Evolutionary conservation across 2,113 vertebrate species (phyloP).

Genomic region (Epinephelus cyanopodus): DNA sequence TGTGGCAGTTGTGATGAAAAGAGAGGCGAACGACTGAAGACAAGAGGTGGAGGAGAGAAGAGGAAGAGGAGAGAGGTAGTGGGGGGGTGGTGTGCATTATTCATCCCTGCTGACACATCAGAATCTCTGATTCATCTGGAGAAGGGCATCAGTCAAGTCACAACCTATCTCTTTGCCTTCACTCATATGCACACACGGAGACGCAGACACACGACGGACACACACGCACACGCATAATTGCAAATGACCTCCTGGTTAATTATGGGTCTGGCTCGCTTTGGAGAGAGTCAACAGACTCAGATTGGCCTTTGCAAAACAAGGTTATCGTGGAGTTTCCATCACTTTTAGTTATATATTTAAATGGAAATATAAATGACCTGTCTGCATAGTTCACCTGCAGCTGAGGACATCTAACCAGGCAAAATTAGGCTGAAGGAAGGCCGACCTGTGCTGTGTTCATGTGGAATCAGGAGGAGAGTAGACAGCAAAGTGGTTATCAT

Average conservation of each 20-base stretch:
- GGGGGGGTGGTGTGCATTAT: constrained; percentile 79
- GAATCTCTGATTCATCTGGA: constrained; percentile 82
- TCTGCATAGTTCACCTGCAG: background rate
- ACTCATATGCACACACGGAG: constrained; percentile 56
- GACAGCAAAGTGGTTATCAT: no score
- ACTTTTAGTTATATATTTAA: background rate
- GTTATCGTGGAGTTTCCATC: background rate
- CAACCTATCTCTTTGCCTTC: constrained; percentile 70
- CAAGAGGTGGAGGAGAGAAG: constrained; percentile 72
- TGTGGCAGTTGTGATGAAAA: constrained; percentile 79
- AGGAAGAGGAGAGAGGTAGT: constrained; percentile 54
- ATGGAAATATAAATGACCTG: background rate
- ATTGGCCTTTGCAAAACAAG: constrained; percentile 12
- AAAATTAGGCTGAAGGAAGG: background rate
- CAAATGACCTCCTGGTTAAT: constrained; percentile 48
- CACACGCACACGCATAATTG: constrained; percentile 16
- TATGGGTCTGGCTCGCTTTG: constrained; percentile 34
- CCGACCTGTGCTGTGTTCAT: no score
- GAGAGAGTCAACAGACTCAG: constrained; percentile 24
- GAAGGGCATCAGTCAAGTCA: constrained; percentile 83
- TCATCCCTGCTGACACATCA: constrained; percentile 84
- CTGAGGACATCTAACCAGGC: background rate
- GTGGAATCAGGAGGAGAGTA: no score
- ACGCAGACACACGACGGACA: constrained; percentile 29
- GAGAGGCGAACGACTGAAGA: constrained; percentile 73